These are phyloP conservation scores for Stenodema calcarata DNA, from an alignment of 2,888 invertebrate species.

Conservation along the genomic window DNA sequence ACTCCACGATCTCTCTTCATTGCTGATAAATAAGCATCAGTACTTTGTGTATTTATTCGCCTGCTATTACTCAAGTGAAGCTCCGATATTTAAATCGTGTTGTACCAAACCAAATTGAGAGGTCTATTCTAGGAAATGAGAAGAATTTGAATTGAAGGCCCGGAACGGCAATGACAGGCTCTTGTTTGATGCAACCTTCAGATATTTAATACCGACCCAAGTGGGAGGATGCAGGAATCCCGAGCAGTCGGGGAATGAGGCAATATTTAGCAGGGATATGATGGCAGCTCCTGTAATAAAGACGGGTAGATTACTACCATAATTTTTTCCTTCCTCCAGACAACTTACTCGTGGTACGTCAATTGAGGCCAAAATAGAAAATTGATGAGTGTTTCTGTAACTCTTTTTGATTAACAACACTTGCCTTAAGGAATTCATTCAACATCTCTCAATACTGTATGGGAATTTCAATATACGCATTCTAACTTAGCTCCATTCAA, in stretches of 20 bases:
- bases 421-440: too few relatives aligned
- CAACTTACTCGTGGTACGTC: neutral
- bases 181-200: slow-evolving; percentile 9
- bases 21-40: too few relatives aligned
- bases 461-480: too few relatives aligned
- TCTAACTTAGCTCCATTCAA: too few relatives aligned
- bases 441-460: too few relatives aligned
- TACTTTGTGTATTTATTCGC: too few relatives aligned
- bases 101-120: neutral
- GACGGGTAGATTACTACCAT: neutral
- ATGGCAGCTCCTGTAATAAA: neutral
- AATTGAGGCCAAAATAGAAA: neutral
- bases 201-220: slow-evolving; percentile 23
- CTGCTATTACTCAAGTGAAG: too few relatives aligned
- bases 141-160: slow-evolving; percentile 19
- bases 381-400: neutral
- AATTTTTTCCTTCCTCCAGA: neutral
- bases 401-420: too few relatives aligned
- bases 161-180: neutral
- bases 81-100: neutral
- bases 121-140: neutral
- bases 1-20: too few relatives aligned
- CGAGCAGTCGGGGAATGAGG: slow-evolving; percentile 27
- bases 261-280: slow-evolving; percentile 32
- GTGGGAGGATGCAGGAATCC: neutral